Base-by-base conservation (phyloP, 2,888 invertebrate species). In the Pharmacophagus antenor region DNA sequence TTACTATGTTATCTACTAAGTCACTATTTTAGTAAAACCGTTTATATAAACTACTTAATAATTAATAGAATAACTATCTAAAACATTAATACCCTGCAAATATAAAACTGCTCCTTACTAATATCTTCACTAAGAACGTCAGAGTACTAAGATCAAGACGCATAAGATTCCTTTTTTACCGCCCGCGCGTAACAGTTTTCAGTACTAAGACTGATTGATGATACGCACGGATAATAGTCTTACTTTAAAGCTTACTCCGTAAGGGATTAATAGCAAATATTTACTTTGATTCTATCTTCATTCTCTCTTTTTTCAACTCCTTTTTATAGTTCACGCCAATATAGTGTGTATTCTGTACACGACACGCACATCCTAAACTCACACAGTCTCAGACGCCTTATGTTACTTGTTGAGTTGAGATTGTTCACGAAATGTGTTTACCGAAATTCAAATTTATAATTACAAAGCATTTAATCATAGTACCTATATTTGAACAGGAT, bases 161-260 rank as follows among this genome's bases (percentile, higher is more conserved):
- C 51, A 21, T 56, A 46, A 60, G 55, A 52, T 52, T 37, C 46
- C 46, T 7, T 27, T 37, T 27, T 50, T 27, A 31, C 25, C 22
- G n/a, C 47, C 37, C 37, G 20, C 17, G 47, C 60, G 60, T 61
- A 61, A 61, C 51, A 61, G 46, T 56, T 61, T 55, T 61, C 44
- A 52, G 46, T 56, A 47, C 22, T 58, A 50, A 61, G 47, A 52
- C 56, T 51, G 48, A 59, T 53, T 59, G 54, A 55, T 49, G 54
- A 59, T 59, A 52, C 41, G 59, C 31, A 55, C 23, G 46, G 60
- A 60, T 60, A 51, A 60, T 31, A 55, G 54, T 37, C 60, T 60
- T 51, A 57, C 31, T 46, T 60, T 51, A 55, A 27, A 31, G 55
- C 44, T 60, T 46, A 52, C 57, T 55, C 23, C 44, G 37, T 55